Evolutionary conservation across 2,113 vertebrate genomes (phyloP).

Genomic region (cat (Felis catus)): F.catus_Fca126_mat1.0 CM031423.1:81624001-81624500

Average conservation of each 20-base stretch:
- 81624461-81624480: not conserved
- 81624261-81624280: not conserved
- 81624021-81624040: not conserved
- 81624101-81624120: not conserved
- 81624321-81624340: not conserved
- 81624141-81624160: not conserved
- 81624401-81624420: not conserved
- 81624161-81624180: not conserved
- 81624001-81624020: not conserved
- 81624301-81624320: not conserved
- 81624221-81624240: not conserved
- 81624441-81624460: not conserved
- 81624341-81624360: not conserved
- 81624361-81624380: not conserved
- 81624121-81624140: not conserved
- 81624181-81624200: not conserved
- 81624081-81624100: not conserved
- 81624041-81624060: not conserved
- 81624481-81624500: not conserved
- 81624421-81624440: not conserved
- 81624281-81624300: not conserved
- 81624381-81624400: fast-evolving
- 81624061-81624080: not conserved
- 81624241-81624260: not conserved
- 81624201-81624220: not conserved